These are phyloP conservation scores for Deilephila porcellus DNA, from an alignment of 2,888 invertebrate genomes.

Conservation along the genomic window DNA sequence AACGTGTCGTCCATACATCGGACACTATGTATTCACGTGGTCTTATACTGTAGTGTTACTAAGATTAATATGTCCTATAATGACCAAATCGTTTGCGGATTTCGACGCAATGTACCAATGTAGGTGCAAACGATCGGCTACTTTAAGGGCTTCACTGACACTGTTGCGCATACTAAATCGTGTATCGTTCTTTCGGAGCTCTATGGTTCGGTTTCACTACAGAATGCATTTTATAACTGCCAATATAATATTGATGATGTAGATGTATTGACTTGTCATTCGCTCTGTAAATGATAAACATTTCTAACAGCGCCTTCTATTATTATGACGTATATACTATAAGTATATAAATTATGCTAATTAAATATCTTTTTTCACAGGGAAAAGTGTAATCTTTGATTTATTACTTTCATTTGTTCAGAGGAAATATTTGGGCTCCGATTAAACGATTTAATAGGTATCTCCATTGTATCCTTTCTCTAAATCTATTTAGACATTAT, in stretches of 20 bases:
- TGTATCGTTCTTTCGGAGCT: conserved; percentile 13
- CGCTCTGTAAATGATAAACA: neutral
- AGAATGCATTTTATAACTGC: neutral
- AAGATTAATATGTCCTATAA: conserved; percentile 15
- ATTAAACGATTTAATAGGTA: neutral
- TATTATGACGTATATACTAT: conserved; percentile 2
- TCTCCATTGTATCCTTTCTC: conserved; percentile 4
- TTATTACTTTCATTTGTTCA: neutral
- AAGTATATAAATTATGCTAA: neutral
- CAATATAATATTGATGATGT: neutral
- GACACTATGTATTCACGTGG: conserved; percentile 27
- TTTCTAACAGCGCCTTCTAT: neutral
- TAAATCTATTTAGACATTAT: conserved; percentile 25
- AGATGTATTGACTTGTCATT: no score
- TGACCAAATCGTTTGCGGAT: conserved; percentile 26
- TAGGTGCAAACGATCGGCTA: neutral
- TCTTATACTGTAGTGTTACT: conserved; percentile 25
- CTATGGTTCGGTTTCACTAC: neutral
- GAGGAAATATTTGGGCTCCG: conserved; percentile 7
- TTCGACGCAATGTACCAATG: conserved; percentile 1
- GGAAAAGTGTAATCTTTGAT: neutral
- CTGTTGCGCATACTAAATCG: neutral
- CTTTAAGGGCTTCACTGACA: neutral
- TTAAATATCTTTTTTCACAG: neutral
- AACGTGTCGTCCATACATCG: conserved; percentile 23